phyloP scores from a whole-genome alignment of 1,140 invertebrate genomes.

The Magallana angulata region DNA sequence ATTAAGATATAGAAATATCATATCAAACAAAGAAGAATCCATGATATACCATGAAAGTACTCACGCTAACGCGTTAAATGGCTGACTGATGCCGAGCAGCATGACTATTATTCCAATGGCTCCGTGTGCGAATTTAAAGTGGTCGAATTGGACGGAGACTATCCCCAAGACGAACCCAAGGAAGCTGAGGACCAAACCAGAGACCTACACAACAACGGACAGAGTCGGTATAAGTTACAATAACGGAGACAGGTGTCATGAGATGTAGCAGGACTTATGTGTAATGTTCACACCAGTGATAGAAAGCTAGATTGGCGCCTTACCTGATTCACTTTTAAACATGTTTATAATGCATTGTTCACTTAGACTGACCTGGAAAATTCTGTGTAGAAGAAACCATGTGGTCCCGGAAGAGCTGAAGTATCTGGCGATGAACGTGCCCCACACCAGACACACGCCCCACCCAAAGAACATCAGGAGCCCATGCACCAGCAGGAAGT shows the following conservation, averaged over 20 bases:
- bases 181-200: slow-evolving; percentile 51
- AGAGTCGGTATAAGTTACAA: no score
- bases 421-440: slow-evolving; percentile 63
- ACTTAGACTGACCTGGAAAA: slow-evolving; percentile 52
- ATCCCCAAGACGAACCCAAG: slow-evolving; percentile 55
- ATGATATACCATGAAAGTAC: not conserved
- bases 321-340: no score
- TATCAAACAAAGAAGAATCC: no score
- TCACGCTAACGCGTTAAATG: slow-evolving; percentile 60
- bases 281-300: no score
- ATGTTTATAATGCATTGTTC: no score
- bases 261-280: no score
- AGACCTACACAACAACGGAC: slow-evolving; percentile 43
- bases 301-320: no score
- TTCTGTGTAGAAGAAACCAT: slow-evolving; percentile 58
- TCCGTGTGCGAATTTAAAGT: slow-evolving; percentile 56
- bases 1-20: no score
- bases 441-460: slow-evolving; percentile 60
- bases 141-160: slow-evolving; percentile 57
- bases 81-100: slow-evolving; percentile 55
- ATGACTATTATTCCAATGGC: slow-evolving; percentile 57
- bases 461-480: slow-evolving; percentile 60
- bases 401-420: slow-evolving; percentile 48
- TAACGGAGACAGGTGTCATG: no score
- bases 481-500: slow-evolving; percentile 57